A percentile compares a stretch with the other conserved stretches of the same genome.
phyloP scores from a whole-genome alignment of 2,888 invertebrate species.

The Chalcis sispes region DNA sequence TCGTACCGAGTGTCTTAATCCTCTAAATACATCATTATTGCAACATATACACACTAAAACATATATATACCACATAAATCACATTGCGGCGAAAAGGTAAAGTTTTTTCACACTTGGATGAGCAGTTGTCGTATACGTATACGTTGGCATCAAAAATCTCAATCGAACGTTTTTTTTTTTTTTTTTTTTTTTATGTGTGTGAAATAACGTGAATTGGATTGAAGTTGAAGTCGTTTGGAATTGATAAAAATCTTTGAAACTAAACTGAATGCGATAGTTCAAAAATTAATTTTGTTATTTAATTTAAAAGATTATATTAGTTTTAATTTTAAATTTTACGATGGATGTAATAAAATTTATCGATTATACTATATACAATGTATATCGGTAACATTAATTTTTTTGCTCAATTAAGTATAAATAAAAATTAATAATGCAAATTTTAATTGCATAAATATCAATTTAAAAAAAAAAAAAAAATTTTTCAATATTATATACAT shows the following conservation, averaged over 20 bases:
- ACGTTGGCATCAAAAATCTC: conserved; percentile 15
- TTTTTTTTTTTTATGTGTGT: no score
- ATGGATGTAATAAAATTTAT: no score
- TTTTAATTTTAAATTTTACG: no score
- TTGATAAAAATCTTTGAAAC: no score
- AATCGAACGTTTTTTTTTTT: no score
- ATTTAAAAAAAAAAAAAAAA: conserved; percentile 1
- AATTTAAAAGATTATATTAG: no score
- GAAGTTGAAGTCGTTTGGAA: no score
- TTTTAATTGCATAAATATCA: not conserved
- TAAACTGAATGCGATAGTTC: no score
- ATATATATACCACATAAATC: conserved; percentile 20
- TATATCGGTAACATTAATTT: no score
- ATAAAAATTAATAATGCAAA: not conserved
- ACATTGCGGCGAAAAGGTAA: conserved; percentile 23
- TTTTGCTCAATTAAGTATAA: not conserved
- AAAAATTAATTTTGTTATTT: no score
- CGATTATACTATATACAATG: no score
- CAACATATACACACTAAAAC: not conserved
- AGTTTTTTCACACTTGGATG: conserved; percentile 29
- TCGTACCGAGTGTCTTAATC: conserved; percentile 47
- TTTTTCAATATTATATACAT: conserved; percentile 7
- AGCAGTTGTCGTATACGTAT: conserved; percentile 1
- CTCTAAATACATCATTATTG: conserved; percentile 31
- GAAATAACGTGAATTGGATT: no score